phyloP scores from a whole-genome alignment of 2,888 invertebrate species.

The Meliscaeva auricollis region DNA sequence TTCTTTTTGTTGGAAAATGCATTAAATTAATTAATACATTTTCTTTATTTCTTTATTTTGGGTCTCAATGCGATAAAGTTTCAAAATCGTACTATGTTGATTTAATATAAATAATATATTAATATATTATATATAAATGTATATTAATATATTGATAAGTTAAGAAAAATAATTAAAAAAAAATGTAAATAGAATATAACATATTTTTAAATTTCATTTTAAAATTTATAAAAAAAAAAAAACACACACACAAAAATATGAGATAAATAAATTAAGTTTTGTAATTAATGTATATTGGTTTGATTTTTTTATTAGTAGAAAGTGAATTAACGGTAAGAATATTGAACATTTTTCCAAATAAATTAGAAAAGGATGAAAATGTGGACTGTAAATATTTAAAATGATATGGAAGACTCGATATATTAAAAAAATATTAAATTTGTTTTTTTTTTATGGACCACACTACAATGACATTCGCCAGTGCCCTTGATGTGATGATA shows the following conservation, averaged over 20 bases:
- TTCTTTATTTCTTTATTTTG: constrained; percentile 41
- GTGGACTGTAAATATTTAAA: no score
- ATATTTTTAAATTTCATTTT: constrained; percentile 12
- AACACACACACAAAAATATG: background rate
- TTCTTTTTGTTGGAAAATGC: constrained; percentile 5
- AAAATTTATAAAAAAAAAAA: background rate
- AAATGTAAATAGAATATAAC: constrained; percentile 42
- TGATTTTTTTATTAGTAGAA: background rate
- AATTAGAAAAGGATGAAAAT: no score
- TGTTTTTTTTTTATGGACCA: no score
- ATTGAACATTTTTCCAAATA: no score
- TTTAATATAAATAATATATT: background rate
- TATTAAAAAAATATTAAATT: no score
- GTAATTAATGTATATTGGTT: constrained; percentile 36
- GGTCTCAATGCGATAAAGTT: constrained; percentile 52
- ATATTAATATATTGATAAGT: background rate
- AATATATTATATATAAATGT: background rate
- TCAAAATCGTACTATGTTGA: constrained; percentile 23
- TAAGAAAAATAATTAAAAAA: background rate
- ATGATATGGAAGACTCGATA: no score
- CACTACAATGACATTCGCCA: no score
- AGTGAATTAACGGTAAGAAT: no score
- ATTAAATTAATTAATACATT: no score
- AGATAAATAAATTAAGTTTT: constrained; percentile 58
- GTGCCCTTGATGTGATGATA: no score